These are phyloP conservation scores for Benthosema pterotum DNA, from an alignment of 2,797 vertebrate genomes.

Conservation along the genomic window DNA sequence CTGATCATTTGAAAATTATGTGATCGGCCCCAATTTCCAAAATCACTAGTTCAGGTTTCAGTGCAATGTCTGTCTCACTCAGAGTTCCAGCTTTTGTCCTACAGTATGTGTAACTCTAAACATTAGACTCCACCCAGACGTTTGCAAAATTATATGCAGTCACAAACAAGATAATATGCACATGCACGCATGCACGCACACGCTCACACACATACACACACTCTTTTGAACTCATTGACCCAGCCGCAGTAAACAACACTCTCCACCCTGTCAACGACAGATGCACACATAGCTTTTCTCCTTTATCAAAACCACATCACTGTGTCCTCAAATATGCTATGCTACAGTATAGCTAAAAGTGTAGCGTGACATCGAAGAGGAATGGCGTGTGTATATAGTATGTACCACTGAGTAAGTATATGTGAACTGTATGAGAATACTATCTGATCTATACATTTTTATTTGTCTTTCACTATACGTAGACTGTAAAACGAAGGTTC, in stretches of 20 bases:
- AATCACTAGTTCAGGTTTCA: slow-evolving; percentile 21
- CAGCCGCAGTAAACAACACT: slow-evolving; percentile 11
- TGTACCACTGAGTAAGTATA: not conserved
- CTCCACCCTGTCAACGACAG: slow-evolving; percentile 9
- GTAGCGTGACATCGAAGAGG: not conserved
- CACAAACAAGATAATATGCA: not conserved
- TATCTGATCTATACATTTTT: not conserved
- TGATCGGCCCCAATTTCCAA: too few species aligned
- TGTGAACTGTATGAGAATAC: slow-evolving; percentile 7
- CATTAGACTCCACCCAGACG: not conserved
- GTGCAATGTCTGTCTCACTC: slow-evolving; percentile 26
- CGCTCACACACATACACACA: not conserved
- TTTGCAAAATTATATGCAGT: too few species aligned
- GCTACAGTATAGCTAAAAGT: slow-evolving; percentile 16
- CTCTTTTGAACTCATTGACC: slow-evolving; percentile 1
- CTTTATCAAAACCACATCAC: slow-evolving; percentile 45
- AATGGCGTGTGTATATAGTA: slow-evolving; percentile 3
- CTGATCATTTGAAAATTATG: too few species aligned
- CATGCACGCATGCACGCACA: slow-evolving; percentile 15
- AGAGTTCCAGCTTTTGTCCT: slow-evolving; percentile 7
- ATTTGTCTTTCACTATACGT: too few species aligned
- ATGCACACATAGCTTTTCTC: slow-evolving; percentile 30
- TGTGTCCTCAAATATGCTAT: slow-evolving; percentile 1
- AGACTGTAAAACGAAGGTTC: too few species aligned
- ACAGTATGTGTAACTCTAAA: not conserved